A percentile compares a stretch with the other conserved stretches of the same genome.
phyloP scores from a whole-genome alignment of 2,113 vertebrate species.

The Terrapene triunguis region DNA sequence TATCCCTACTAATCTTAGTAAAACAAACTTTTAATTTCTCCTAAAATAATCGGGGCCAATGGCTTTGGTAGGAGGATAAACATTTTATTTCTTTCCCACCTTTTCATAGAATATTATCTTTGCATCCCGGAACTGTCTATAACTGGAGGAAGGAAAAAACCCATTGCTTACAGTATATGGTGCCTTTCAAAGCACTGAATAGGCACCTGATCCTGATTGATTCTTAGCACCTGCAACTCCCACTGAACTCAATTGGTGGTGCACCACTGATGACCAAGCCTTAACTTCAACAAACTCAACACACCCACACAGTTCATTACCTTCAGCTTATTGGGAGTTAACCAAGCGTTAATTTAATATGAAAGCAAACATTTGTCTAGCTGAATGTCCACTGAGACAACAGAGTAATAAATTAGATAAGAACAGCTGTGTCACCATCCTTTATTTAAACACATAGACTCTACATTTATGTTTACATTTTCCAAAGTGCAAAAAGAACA shows the following conservation, averaged over 20 bases:
- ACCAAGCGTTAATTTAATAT: not conserved
- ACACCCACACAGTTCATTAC: not conserved
- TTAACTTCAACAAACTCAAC: not conserved
- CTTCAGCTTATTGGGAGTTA: not conserved
- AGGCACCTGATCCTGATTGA: not conserved
- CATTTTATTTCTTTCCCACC: not conserved
- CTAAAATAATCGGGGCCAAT: not conserved
- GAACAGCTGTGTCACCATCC: not conserved
- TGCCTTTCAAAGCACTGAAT: not conserved
- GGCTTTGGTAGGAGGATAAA: not conserved
- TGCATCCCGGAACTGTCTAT: not conserved
- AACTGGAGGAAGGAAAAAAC: not conserved
- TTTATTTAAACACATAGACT: not conserved
- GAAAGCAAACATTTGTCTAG: not conserved
- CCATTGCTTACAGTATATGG: not conserved
- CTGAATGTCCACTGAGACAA: not conserved
- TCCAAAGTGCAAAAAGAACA: constrained; percentile 13
- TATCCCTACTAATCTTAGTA: not conserved
- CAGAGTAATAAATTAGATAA: not conserved
- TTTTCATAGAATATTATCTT: not conserved
- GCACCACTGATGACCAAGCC: not conserved
- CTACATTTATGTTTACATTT: not conserved
- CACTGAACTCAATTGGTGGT: not conserved
- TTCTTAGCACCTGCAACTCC: not conserved
- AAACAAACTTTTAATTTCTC: not conserved